A percentile compares a stretch with the other conserved stretches of the same genome.
These are phyloP conservation scores for Drosophila siamana DNA, from an alignment of 2,888 invertebrate species.

Conservation along the genomic window DNA sequence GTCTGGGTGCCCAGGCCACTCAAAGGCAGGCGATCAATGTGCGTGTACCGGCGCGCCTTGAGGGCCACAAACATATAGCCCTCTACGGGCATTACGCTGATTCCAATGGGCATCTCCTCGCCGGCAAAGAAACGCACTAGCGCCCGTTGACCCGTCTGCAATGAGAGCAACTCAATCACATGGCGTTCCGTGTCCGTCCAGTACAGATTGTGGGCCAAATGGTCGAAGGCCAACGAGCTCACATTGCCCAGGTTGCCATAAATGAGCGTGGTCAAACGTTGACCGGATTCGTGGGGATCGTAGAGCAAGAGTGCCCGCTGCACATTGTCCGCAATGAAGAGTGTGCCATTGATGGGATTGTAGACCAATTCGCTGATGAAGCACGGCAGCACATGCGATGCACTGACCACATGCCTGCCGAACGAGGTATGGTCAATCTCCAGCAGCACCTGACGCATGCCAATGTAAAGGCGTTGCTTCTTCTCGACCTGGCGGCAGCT, in stretches of 20 bases:
- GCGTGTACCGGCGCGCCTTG: slow-evolving; percentile 84
- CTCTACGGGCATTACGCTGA: slow-evolving; percentile 87
- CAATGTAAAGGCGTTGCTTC: slow-evolving; percentile 85
- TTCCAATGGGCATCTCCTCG: slow-evolving; percentile 88
- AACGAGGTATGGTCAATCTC: slow-evolving; percentile 89
- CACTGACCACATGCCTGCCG: slow-evolving; percentile 88
- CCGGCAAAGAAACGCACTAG: slow-evolving; percentile 87
- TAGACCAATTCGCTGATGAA: slow-evolving; percentile 89
- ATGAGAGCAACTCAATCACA: slow-evolving; percentile 89
- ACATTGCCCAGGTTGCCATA: slow-evolving; percentile 86
- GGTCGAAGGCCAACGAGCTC: slow-evolving; percentile 89
- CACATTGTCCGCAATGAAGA: slow-evolving; percentile 86
- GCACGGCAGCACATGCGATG: slow-evolving; percentile 86
- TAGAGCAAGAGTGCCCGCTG: slow-evolving; percentile 85
- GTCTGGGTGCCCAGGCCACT: slow-evolving; percentile 87
- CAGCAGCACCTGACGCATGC: slow-evolving; percentile 87
- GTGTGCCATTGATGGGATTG: slow-evolving; percentile 87
- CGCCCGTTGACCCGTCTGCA: slow-evolving; percentile 87
- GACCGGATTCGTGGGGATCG: slow-evolving; percentile 62
- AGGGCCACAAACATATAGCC: slow-evolving; percentile 89
- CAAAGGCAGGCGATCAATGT: slow-evolving; percentile 90
- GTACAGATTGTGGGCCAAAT: slow-evolving; percentile 90
- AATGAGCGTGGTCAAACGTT: slow-evolving; percentile 75
- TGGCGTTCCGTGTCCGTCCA: slow-evolving; percentile 89
- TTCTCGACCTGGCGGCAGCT: slow-evolving; percentile 87